These are phyloP conservation scores for Synodontis membranacea DNA, from an alignment of 2,113 vertebrate species.

Conservation along the genomic window DNA sequence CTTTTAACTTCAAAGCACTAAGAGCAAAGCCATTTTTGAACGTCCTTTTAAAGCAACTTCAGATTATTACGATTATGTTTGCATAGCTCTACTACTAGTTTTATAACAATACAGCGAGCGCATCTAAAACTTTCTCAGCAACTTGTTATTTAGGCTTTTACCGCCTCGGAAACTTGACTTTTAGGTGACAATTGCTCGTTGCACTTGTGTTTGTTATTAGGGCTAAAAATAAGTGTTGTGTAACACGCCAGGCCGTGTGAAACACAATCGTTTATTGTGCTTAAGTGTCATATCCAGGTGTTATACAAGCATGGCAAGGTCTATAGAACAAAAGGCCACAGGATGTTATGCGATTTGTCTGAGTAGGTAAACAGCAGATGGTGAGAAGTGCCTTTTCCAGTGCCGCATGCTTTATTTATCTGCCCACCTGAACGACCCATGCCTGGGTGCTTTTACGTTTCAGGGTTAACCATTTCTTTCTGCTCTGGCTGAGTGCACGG, in stretches of 20 bases:
- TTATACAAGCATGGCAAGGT: conserved; percentile 44
- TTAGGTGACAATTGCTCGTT: neutral
- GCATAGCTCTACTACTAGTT: neutral
- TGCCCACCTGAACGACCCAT: conserved; percentile 73
- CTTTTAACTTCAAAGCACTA: conserved; percentile 51
- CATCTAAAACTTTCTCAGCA: neutral
- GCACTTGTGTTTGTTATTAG: neutral
- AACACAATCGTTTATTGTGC: conserved; percentile 32
- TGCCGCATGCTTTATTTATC: conserved; percentile 64
- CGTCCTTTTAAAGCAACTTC: neutral
- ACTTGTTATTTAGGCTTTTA: neutral
- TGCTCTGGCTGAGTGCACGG: conserved; percentile 66
- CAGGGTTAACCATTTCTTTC: conserved; percentile 62
- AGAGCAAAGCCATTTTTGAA: conserved; percentile 22
- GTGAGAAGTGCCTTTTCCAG: conserved; percentile 63
- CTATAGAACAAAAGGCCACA: conserved; percentile 61
- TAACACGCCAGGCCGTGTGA: conserved; percentile 16
- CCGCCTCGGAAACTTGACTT: neutral
- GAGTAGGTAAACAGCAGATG: conserved; percentile 75
- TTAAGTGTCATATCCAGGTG: conserved; percentile 47
- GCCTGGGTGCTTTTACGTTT: conserved; percentile 62
- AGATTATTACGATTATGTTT: conserved; percentile 25
- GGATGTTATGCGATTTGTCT: conserved; percentile 55
- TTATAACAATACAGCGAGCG: neutral
- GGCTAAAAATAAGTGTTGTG: conserved; percentile 19